A percentile compares a stretch with the other conserved stretches of the same genome.
These are phyloP conservation scores for Octomys mimax DNA, from an alignment of 2,797 vertebrate genomes.

Conservation along the genomic window DNA sequence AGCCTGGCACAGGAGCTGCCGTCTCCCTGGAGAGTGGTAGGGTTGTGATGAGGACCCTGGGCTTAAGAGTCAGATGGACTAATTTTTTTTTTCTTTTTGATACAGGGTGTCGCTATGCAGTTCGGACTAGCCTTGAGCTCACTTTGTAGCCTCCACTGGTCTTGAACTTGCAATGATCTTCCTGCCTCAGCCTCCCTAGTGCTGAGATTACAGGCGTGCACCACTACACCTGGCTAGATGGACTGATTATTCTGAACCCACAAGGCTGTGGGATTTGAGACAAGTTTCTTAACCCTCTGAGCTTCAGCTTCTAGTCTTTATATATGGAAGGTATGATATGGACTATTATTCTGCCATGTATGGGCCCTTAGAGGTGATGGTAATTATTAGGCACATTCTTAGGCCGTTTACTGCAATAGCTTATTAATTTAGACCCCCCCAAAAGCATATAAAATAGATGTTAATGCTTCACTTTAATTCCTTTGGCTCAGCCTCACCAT, in stretches of 20 bases:
- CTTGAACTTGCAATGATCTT: too few relatives aligned
- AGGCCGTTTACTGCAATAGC: not conserved
- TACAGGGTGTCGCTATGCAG: too few relatives aligned
- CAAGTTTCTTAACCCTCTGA: slow-evolving; percentile 39
- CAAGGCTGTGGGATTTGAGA: not conserved
- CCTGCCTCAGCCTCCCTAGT: too few relatives aligned
- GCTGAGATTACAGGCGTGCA: too few relatives aligned
- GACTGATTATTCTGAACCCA: not conserved
- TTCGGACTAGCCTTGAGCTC: too few relatives aligned
- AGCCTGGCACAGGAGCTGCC: not conserved
- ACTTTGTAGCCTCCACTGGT: too few relatives aligned
- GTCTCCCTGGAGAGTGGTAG: not conserved
- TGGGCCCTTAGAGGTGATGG: not conserved
- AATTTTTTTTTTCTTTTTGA: too few relatives aligned
- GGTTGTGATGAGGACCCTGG: not conserved
- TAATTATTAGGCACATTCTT: not conserved
- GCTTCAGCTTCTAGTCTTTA: slow-evolving; percentile 32
- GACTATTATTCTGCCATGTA: not conserved
- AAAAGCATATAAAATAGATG: not conserved
- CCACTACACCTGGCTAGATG: too few relatives aligned
- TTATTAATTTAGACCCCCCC: not conserved
- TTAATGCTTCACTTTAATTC: not conserved
- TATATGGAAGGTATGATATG: not conserved
- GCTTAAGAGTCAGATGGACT: too few relatives aligned
- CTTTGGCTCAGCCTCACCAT: not conserved